Base-by-base conservation (phyloP, 2,113 vertebrate species). In the human region DNA sequence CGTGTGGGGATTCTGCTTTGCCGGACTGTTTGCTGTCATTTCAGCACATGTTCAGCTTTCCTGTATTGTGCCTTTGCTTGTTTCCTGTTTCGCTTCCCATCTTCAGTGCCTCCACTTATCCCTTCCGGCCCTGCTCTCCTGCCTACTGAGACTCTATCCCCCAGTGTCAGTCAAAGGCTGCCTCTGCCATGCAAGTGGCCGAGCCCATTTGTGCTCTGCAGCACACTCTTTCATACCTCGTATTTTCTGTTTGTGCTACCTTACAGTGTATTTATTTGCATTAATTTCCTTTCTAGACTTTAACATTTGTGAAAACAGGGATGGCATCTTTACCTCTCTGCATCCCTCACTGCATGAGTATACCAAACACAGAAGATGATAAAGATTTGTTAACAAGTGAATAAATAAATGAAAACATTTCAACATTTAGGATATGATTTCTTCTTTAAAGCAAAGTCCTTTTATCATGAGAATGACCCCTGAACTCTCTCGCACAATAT, bases 221-320 rank as follows among this genome's bases (percentile, higher is more conserved):
- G 57, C 5, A 0, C 0, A 2, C 48, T 38, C 14, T 2, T n/a
- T 32, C 4, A 18, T 8, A 8, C 14, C n/a, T 50, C n/a, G 2
- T 13, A 25, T 5, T 40, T 22, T 61, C 6, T 52, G 27, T 52
- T 12, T 83, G 6, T 30, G 6, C 59, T 52, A 20, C 5, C 16
- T 55, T 17, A 25, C 0, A 1, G 45, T 38, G 2, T 81, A 32
- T 52, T 81, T 59, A 43, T 96, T 48, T n/a, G 20, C 8, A 32
- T 79, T 30, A 6, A 12, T 83, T 90, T 93, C 57, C 52, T 38
- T 23, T 78, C 38, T 66, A 86, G 66, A 86, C 3, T 38, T 55
- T 73, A 70, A 87, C 70, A 70, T 76, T 40, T n/a, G 11, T 35
- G 9, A n/a, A 75, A 38, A 72, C 32, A 59, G 50, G 22, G 25